A percentile compares a stretch with the other conserved stretches of the same genome.
Conservation (phyloP, 1,140 invertebrate species). For the Pseudoatta argentina region DNA sequence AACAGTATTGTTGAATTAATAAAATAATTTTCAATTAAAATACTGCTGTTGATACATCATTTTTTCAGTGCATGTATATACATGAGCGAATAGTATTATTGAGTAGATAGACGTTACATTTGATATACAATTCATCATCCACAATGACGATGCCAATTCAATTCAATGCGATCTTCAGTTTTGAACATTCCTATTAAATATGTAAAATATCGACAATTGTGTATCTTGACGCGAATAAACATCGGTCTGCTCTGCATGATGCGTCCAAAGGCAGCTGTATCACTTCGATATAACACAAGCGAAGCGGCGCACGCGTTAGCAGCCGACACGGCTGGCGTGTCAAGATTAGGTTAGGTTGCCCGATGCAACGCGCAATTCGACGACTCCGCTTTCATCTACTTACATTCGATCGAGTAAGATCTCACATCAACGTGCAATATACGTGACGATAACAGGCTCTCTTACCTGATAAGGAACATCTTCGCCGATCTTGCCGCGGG, state of each 20-base stretch:
- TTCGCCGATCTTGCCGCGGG: constrained; percentile 85
- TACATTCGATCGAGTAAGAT: not conserved
- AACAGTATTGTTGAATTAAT: no score
- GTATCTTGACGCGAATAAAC: not conserved
- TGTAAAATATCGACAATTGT: constrained; percentile 4
- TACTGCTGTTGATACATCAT: no score
- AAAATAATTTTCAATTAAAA: no score
- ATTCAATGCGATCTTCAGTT: not conserved
- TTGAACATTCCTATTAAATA: not conserved
- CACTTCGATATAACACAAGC: not conserved
- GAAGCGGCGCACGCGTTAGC: constrained; percentile 26
- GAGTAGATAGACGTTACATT: no score
- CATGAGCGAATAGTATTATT: no score
- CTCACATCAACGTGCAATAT: not conserved
- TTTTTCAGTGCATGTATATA: not conserved
- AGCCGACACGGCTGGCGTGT: not conserved
- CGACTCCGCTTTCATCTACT: not conserved
- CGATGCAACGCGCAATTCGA: not conserved
- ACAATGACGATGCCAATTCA: not conserved
- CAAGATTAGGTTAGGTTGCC: constrained; percentile 58
- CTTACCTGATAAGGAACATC: constrained; percentile 88
- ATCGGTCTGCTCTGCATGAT: no score
- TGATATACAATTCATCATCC: not conserved
- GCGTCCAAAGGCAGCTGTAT: not conserved
- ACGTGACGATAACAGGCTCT: constrained; percentile 7